A percentile compares a stretch with the other conserved stretches of the same genome.
Evolutionary conservation across 2,888 invertebrate species (phyloP).

Genomic region (Leucozona laternaria): DNA sequence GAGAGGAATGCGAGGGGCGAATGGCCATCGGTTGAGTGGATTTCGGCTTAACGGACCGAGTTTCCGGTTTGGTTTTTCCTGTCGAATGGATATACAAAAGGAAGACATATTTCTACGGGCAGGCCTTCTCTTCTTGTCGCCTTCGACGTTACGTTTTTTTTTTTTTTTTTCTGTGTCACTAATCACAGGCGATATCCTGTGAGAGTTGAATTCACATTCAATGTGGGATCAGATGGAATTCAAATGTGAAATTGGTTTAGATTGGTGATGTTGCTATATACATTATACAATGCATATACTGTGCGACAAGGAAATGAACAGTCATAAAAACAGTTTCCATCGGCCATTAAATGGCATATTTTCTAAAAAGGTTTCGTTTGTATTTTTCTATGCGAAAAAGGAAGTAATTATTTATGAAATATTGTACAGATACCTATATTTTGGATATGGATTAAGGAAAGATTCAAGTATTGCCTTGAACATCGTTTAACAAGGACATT

Average conservation of each 20-base stretch:
- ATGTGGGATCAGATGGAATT: constrained; percentile 50
- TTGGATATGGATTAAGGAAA: not conserved
- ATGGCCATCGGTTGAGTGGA: constrained; percentile 64
- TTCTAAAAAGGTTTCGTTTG: constrained; percentile 62
- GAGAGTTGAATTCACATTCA: constrained; percentile 16
- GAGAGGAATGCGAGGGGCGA: constrained; percentile 15
- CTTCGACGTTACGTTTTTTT: constrained; percentile 15
- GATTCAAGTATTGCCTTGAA: not conserved
- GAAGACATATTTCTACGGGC: constrained; percentile 20
- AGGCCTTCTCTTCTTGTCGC: constrained; percentile 51
- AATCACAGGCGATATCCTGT: constrained; percentile 72
- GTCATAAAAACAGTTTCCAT: constrained; percentile 83
- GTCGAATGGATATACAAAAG: constrained; percentile 85
- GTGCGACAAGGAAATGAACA: constrained; percentile 81
- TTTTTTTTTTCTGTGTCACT: constrained; percentile 46
- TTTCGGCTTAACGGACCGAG: constrained; percentile 81
- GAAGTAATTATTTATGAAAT: constrained; percentile 83
- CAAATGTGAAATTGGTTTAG: constrained; percentile 71
- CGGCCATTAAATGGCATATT: constrained; percentile 83
- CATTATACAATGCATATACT: too few species aligned
- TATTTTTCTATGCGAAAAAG: constrained; percentile 70
- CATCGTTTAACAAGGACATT: not conserved
- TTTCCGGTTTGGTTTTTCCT: constrained; percentile 83
- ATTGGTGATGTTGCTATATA: constrained; percentile 41
- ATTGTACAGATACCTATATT: constrained; percentile 70